Conservation (phyloP, 1,140 invertebrate species). For the Pseudachorutes palmiensis region DNA sequence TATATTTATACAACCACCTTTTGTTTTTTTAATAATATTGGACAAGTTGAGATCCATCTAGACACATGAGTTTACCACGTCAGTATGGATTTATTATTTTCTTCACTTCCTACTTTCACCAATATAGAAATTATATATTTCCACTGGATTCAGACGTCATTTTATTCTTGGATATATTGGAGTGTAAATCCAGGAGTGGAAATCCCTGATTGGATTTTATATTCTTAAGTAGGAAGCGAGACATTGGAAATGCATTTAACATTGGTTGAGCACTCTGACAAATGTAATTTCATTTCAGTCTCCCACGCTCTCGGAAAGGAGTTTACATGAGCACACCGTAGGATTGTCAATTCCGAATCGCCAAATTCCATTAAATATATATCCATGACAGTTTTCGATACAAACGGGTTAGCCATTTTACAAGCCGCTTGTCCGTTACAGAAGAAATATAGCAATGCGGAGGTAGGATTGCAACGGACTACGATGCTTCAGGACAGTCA, state of each 20-base stretch:
- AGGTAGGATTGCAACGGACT: too few species aligned
- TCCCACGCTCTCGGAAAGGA: not conserved
- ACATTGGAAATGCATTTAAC: not conserved
- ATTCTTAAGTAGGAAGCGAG: conserved; percentile 3
- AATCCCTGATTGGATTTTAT: not conserved
- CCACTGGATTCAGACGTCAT: not conserved
- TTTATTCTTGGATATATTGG: not conserved
- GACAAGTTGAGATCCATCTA: too few species aligned
- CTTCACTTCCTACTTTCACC: not conserved
- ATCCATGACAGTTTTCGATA: too few species aligned
- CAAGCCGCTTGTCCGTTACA: too few species aligned
- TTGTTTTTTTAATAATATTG: too few species aligned
- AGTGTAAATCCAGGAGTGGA: not conserved
- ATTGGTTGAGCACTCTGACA: not conserved
- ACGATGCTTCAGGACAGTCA: too few species aligned
- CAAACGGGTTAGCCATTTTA: too few species aligned
- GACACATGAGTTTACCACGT: too few species aligned
- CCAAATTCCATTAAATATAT: not conserved
- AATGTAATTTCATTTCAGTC: conserved; percentile 9
- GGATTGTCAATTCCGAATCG: not conserved
- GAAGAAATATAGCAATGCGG: too few species aligned
- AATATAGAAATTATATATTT: not conserved
- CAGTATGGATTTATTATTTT: too few species aligned
- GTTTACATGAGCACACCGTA: too few species aligned
- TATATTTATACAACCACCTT: too few species aligned